Evolutionary conservation across 1,140 invertebrate genomes (phyloP), one percentile per base, ranked within the genome.

Genomic region (Heliconius hewitsoni): DNA sequence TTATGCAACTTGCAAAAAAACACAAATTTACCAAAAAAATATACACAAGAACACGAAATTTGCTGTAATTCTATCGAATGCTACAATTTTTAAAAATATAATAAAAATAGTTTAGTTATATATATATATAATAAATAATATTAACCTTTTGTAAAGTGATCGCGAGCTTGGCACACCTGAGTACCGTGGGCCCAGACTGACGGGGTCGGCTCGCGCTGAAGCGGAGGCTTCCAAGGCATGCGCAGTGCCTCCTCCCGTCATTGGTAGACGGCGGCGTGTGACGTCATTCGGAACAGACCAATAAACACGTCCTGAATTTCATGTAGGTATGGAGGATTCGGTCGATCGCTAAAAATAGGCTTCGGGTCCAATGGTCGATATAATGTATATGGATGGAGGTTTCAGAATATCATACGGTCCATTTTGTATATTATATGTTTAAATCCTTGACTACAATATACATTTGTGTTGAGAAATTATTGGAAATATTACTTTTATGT

Each of bases 321-420:
- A 93, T 83, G 91, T 93, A 94, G 91, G 92, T 93, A 94, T 89
- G 81, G 84, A 76, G 84, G 82, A 77, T 76, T 86, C 80, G 91
- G 89, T 93, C 90, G 92, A 91, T 92, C 66, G 84, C 88, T 93
- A 94, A 94, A 94, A 90, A 93, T 94, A 94, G 91, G 84, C 84
- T 80, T 82, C 86, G 84, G 86, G 85, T 74, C 85, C 78, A 80
- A 66, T 74, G 89, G 87, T 91, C 90, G 91, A 91, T 92, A 86
- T 66, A 30, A 66, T 66, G 60, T 66, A 66, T 30, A 27, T 66
- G 9, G n/a, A n/a, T 57, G 23, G 23, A 66, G 4, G 11, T 66
- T 66, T 30, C 60, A 66, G 27, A 46, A 46, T 46, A 46, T 46
- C 42, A 16, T 16, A 46, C 13, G 60, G 27, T 27, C 4, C 27